Evolutionary conservation across 1,140 invertebrate species (phyloP).

Genomic region (Dinoponera quadriceps): DNA sequence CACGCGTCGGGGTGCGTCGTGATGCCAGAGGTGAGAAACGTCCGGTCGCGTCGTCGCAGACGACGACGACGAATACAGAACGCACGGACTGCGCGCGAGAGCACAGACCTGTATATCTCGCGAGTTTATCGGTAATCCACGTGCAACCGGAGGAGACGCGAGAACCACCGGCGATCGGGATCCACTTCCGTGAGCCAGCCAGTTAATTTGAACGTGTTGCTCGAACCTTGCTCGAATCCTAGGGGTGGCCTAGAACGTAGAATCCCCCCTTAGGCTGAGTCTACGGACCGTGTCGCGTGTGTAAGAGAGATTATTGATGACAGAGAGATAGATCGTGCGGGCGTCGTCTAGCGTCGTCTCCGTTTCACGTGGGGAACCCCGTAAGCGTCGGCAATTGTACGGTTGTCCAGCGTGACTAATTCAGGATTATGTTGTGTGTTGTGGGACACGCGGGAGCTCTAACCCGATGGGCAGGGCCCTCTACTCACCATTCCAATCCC

Average conservation of each 20-base stretch:
- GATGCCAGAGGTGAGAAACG: neutral
- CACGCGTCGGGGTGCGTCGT: no score
- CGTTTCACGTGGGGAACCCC: constrained; percentile 59
- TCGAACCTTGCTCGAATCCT: no score
- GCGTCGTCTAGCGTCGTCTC: constrained; percentile 23
- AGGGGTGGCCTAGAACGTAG: no score
- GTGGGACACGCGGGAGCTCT: constrained; percentile 85
- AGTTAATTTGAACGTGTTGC: no score
- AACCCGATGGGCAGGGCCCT: constrained; percentile 84
- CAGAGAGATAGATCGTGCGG: constrained; percentile 26
- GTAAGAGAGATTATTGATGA: no score
- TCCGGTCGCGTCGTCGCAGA: neutral
- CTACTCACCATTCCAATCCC: constrained; percentile 85
- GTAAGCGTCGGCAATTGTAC: constrained; percentile 64
- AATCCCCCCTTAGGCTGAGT: no score
- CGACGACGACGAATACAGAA: neutral
- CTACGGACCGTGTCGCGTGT: no score
- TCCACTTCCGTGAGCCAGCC: no score
- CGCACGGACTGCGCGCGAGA: neutral
- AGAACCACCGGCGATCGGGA: neutral
- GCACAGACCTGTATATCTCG: constrained; percentile 2
- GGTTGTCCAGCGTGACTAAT: constrained; percentile 83
- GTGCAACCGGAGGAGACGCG: constrained; percentile 49
- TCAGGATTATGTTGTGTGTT: constrained; percentile 85
- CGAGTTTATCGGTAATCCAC: constrained; percentile 27